phyloP scores from a whole-genome alignment of 1,140 invertebrate species.

The Zaprionus kolodkinae region DNA sequence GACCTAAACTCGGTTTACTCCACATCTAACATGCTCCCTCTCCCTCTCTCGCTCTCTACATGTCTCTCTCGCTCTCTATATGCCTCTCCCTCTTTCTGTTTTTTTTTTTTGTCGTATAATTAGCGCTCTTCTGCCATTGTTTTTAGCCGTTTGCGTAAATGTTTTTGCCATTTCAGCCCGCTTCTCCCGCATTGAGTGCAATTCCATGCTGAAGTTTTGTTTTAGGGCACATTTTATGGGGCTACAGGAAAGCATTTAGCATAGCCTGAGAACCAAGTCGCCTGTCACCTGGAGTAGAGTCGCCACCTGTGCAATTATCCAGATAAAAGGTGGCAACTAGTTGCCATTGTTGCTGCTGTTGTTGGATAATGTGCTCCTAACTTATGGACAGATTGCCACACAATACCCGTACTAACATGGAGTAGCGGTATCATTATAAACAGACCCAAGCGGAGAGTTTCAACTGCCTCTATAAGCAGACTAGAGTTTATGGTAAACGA shows the following conservation, averaged over 20 bases:
- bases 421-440: conserved; percentile 40
- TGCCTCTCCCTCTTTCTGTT: conserved; percentile 20
- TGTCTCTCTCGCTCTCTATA: conserved; percentile 8
- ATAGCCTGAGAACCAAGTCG: conserved; percentile 77
- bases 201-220: conserved; percentile 4
- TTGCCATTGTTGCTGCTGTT: conserved; percentile 36
- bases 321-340: conserved; percentile 68
- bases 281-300: conserved; percentile 61
- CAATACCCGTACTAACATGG: conserved; percentile 29
- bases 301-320: conserved; percentile 48
- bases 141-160: conserved; percentile 65
- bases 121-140: conserved; percentile 72
- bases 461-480: conserved; percentile 9
- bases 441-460: conserved; percentile 14
- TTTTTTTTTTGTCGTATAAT: conserved; percentile 42
- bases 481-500: conserved; percentile 24
- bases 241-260: conserved; percentile 77
- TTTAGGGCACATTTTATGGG: conserved; percentile 11
- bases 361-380: conserved; percentile 57
- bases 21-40: not conserved
- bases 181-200: conserved; percentile 40
- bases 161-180: conserved; percentile 30
- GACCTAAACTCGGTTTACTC: conserved; percentile 6
- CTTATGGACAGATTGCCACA: conserved; percentile 78
- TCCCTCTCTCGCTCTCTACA: conserved; percentile 4